Percentiles rank a stretch among this genome's conserved stretches.
Evolutionary conservation across 23 tunicate species (phyloP).

Genomic region (Styela clava): DNA sequence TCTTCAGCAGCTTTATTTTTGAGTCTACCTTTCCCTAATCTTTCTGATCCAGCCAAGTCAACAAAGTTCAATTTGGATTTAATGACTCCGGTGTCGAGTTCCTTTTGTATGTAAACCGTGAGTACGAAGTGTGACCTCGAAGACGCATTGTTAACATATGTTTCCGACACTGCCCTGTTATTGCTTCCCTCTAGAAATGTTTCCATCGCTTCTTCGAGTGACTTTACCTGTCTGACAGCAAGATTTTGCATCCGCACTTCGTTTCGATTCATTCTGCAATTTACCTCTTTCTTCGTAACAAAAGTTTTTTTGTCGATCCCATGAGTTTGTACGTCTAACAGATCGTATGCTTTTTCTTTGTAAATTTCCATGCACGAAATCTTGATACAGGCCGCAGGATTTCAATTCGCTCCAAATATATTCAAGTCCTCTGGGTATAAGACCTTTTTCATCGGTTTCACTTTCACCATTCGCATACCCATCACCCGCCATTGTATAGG

Average conservation of each 20-base stretch:
- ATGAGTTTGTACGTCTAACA: conserved; percentile 37
- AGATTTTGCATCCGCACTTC: conserved; percentile 47
- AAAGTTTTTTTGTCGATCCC: not conserved
- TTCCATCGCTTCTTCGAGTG: conserved; percentile 58
- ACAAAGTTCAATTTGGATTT: conserved; percentile 70
- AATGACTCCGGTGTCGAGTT: conserved; percentile 27
- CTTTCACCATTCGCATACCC: not conserved
- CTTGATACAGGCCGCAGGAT: conserved; percentile 22
- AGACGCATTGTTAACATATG: conserved; percentile 81
- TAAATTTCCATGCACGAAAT: conserved; percentile 78
- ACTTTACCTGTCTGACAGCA: conserved; percentile 33
- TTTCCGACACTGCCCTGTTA: conserved; percentile 92
- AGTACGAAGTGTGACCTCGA: conserved; percentile 90
- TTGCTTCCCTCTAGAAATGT: conserved; percentile 62
- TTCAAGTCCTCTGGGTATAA: conserved; percentile 43
- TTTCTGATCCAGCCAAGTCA: conserved; percentile 84
- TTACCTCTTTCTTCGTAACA: not conserved
- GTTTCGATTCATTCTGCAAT: conserved; percentile 15
- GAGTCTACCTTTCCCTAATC: conserved; percentile 54
- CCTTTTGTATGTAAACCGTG: conserved; percentile 54
- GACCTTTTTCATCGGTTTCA: conserved; percentile 35
- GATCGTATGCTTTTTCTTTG: conserved; percentile 67
- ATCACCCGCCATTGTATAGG: conserved; percentile 67
- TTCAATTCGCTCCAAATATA: conserved; percentile 37
- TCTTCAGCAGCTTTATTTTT: conserved; percentile 23